phyloP scores from a whole-genome alignment of 37 sponge, comb jelly and placozoan species.

The Mnemiopsis leidyi region DNA sequence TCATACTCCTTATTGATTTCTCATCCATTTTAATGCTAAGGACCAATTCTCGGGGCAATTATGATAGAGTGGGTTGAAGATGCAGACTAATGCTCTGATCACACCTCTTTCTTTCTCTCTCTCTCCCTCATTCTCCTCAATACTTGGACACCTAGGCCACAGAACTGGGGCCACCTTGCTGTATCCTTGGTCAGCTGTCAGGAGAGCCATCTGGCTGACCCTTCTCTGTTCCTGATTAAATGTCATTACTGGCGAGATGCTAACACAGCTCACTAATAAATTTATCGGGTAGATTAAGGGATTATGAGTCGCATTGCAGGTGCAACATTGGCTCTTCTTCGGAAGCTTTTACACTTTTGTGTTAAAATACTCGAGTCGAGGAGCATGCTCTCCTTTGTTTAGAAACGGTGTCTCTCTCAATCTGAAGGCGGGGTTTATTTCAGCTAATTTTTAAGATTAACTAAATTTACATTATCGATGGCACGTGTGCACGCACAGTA shows the following conservation, averaged over 20 bases:
- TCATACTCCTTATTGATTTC: not conserved
- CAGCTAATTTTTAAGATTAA: not conserved
- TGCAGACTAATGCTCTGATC: not conserved
- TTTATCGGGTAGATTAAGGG: not conserved
- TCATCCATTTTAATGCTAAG: not conserved
- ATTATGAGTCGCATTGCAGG: not conserved
- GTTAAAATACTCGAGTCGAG: not conserved
- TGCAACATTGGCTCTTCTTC: not conserved
- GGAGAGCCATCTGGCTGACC: not conserved
- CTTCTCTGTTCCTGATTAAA: not conserved
- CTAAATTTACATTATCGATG: not conserved
- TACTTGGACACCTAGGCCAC: not conserved
- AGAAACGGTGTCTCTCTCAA: no score
- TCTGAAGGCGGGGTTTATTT: not conserved
- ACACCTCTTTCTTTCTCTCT: not conserved
- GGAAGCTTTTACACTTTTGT: not conserved
- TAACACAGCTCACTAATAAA: not conserved
- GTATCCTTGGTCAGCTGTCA: not conserved
- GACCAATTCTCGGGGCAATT: not conserved
- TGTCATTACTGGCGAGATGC: not conserved
- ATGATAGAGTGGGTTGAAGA: not conserved
- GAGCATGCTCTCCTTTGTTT: not conserved
- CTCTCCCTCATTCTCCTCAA: constrained; percentile 7
- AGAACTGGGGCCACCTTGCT: not conserved
- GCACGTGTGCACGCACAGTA: not conserved